A percentile compares a stretch with the other conserved stretches of the same genome.
These are phyloP conservation scores for Paragorgia papillata DNA, from an alignment of 92 coral and sea anemone genomes.

Conservation along the genomic window DNA sequence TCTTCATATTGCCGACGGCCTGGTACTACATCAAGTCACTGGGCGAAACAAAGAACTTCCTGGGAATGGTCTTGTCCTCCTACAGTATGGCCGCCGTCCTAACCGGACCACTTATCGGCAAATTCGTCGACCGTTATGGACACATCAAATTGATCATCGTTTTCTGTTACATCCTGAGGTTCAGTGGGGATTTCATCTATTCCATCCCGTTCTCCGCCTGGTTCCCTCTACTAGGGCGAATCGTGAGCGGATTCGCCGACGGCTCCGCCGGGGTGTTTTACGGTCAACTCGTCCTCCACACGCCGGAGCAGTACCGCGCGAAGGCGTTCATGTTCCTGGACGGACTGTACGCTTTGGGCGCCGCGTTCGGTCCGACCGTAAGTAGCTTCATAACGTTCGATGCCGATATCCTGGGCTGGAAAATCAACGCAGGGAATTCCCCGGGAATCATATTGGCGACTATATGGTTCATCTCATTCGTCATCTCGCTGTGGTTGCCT, in stretches of 20 bases:
- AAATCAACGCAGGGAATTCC: conserved; percentile 4
- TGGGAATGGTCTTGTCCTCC: background rate
- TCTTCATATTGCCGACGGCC: conserved; percentile 9
- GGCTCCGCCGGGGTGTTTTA: conserved; percentile 2
- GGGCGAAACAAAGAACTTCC: background rate
- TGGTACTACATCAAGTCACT: conserved; percentile 11
- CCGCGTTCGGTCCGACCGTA: background rate
- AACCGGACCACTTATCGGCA: background rate
- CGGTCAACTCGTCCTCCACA: background rate
- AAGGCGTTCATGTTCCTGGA: background rate
- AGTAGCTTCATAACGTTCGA: background rate
- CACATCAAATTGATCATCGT: background rate
- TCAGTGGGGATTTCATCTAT: background rate
- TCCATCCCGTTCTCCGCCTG: conserved; percentile 13
- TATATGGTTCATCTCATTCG: background rate
- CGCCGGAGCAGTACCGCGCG: background rate
- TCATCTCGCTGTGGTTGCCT: background rate
- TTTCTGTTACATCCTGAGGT: background rate
- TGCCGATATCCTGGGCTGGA: background rate
- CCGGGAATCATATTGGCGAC: background rate
- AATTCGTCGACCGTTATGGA: background rate
- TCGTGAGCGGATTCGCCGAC: background rate
- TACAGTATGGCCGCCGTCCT: background rate
- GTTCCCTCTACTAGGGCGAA: conserved; percentile 12
- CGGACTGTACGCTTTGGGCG: background rate